A percentile compares a stretch with the other conserved stretches of the same genome.
Conservation (phyloP, 2,888 invertebrate genomes). For the Hymenopus coronatus region DNA sequence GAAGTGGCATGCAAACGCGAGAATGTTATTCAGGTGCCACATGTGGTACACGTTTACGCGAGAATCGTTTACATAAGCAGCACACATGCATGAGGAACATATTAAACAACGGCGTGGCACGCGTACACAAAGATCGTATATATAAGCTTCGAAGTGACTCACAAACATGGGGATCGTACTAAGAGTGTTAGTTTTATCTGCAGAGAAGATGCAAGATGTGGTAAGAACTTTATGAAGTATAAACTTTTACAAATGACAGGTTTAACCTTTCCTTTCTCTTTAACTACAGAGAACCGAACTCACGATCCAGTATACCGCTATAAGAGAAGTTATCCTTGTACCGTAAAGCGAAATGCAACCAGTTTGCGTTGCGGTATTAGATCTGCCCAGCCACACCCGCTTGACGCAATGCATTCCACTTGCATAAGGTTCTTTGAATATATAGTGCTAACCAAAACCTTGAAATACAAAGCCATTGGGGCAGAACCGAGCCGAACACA, state of each 20-base stretch:
- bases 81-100: too few species aligned
- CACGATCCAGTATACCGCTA: background rate
- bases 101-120: too few species aligned
- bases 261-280: background rate
- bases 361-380: background rate
- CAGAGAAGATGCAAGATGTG: too few species aligned
- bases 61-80: too few species aligned
- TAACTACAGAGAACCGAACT: background rate
- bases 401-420: background rate
- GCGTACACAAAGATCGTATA: too few species aligned
- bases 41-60: too few species aligned
- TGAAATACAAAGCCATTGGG: background rate
- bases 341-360: background rate
- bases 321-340: background rate
- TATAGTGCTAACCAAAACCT: background rate
- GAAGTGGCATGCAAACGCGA: too few species aligned
- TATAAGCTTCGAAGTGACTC: too few species aligned
- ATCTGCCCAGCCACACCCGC: background rate
- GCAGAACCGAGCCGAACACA: background rate
- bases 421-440: background rate
- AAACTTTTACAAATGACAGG: background rate
- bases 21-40: too few species aligned
- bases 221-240: too few species aligned
- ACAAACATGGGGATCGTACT: too few species aligned
- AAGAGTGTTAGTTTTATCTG: too few species aligned